Percentiles rank a stretch among this genome's conserved stretches.
phyloP scores from a whole-genome alignment of 2,797 vertebrate species.

The Cephalopachus bancanus region DNA sequence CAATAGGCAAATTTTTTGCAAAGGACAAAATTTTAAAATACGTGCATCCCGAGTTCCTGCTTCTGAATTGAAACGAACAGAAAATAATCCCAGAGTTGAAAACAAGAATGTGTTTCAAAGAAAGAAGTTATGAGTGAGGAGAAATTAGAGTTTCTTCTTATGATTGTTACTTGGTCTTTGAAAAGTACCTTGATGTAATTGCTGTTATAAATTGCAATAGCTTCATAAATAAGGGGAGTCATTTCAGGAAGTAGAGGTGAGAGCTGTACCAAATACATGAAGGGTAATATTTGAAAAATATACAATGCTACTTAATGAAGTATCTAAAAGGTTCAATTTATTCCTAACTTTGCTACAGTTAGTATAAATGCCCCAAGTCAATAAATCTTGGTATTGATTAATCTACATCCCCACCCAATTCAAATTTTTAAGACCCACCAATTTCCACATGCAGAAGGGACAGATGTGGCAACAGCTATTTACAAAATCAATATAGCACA shows the following conservation, averaged over 20 bases:
- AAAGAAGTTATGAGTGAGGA: constrained; percentile 32
- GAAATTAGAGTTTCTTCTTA: constrained; percentile 50
- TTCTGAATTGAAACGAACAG: constrained; percentile 59
- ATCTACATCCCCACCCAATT: constrained; percentile 56
- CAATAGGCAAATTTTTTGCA: constrained; percentile 44
- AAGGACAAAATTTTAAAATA: constrained; percentile 54
- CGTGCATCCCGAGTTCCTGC: neutral
- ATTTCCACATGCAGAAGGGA: constrained; percentile 74
- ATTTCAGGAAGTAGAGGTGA: constrained; percentile 43
- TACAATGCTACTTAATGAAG: constrained; percentile 59
- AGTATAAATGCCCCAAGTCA: constrained; percentile 75
- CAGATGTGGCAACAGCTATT: constrained; percentile 78
- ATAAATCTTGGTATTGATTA: constrained; percentile 82
- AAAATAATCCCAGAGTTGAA: constrained; percentile 34
- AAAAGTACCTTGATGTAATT: constrained; percentile 56
- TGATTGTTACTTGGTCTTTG: constrained; percentile 52
- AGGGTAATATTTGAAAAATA: constrained; percentile 63
- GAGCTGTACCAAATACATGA: constrained; percentile 11
- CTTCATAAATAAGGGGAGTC: constrained; percentile 50
- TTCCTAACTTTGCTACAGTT: constrained; percentile 68
- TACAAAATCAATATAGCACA: constrained; percentile 80
- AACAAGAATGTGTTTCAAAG: neutral
- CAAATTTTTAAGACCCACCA: constrained; percentile 75
- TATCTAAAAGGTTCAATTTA: constrained; percentile 74
- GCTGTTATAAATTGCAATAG: constrained; percentile 25